phyloP scores from a whole-genome alignment of 2,113 vertebrate genomes.

The Notechis scutatus region DNA sequence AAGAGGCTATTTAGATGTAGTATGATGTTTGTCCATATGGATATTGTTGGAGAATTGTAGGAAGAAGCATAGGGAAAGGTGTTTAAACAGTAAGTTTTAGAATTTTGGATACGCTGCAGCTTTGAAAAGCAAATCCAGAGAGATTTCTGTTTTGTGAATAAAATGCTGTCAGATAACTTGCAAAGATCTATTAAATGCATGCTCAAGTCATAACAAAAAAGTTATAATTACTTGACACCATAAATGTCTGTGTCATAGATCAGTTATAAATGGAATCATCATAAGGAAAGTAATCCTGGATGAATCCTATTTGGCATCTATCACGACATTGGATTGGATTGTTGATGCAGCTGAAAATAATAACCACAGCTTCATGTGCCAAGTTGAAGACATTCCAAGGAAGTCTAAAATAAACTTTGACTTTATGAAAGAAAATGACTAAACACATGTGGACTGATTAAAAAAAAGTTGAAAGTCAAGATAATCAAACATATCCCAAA shows the following conservation, averaged over 20 bases:
- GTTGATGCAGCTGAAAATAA: background rate
- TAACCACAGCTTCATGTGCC: background rate
- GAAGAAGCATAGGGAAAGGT: background rate
- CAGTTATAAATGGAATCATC: background rate
- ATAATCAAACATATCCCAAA: background rate
- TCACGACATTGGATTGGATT: background rate
- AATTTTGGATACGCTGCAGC: background rate
- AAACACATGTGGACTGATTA: background rate
- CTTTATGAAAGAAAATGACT: background rate
- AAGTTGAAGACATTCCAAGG: background rate
- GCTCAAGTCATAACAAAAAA: background rate
- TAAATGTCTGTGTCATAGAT: background rate
- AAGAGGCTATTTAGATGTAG: background rate
- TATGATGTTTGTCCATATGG: background rate
- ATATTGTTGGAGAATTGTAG: background rate
- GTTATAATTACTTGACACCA: background rate
- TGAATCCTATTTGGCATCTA: background rate
- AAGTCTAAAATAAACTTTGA: background rate
- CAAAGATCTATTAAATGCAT: background rate
- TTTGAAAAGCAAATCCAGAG: background rate
- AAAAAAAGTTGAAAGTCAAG: background rate
- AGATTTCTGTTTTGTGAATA: background rate
- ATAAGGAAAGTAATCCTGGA: background rate
- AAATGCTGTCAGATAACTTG: background rate
- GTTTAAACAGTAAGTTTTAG: background rate